Conservation (phyloP, 2,113 vertebrate species). For the Rhinichthys klamathensis region DNA sequence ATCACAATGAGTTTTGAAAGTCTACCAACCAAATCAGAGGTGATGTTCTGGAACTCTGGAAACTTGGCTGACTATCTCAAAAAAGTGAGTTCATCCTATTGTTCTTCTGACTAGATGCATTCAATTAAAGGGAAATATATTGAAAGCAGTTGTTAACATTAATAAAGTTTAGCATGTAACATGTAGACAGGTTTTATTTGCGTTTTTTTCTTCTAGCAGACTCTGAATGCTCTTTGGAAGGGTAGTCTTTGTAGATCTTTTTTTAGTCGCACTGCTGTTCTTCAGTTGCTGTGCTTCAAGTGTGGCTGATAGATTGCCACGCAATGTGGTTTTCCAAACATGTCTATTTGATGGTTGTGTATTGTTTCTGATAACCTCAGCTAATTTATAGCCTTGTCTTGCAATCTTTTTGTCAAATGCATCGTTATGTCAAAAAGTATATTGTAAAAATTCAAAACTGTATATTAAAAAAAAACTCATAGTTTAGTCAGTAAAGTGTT, state of each 20-base stretch:
- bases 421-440: neutral
- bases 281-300: neutral
- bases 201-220: neutral
- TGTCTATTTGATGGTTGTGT: neutral
- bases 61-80: conserved; percentile 81
- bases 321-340: conserved; percentile 4
- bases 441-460: too few relatives aligned
- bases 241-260: neutral
- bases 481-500: conserved; percentile 37
- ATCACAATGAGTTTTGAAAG: conserved; percentile 78
- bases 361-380: neutral
- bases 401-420: neutral
- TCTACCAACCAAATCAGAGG: conserved; percentile 80
- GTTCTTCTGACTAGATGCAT: neutral
- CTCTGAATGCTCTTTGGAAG: neutral
- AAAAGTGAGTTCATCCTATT: conserved; percentile 58
- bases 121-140: neutral
- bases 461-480: neutral
- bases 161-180: neutral
- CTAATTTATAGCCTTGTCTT: neutral
- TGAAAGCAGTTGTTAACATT: neutral
- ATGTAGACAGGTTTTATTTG: neutral
- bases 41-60: conserved; percentile 80
- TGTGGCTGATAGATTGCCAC: neutral
- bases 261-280: too few relatives aligned